Base-by-base conservation (phyloP, 2,797 vertebrate genomes). In the Dryobates pubescens region DNA sequence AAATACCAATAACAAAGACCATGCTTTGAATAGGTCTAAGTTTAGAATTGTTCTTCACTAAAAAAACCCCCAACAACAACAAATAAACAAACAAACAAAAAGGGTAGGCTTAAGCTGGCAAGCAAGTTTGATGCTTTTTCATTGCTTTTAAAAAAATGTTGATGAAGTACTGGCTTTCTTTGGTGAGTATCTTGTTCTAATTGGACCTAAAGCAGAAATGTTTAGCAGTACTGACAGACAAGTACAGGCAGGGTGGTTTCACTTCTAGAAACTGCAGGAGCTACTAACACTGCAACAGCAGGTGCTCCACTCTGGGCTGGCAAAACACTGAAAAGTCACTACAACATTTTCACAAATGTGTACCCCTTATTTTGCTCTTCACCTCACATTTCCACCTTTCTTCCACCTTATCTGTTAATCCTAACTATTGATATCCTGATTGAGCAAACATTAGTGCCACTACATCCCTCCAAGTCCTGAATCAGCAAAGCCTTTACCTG, bases 191-290 rank as follows among this genome's bases (percentile, higher is more conserved):
- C 23, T 58, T 36, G 63, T 49, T 89, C 70, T 56, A 89, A 83
- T 67, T 79, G 82, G 63, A n/a, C 30, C 2, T 3, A 57, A 67
- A 59, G 70, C 63, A 87, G 88, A 22, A 88, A 24, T 22, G 72
- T 69, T 90, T 78, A 90, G 86, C 89, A 38, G 57, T 4, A 73
- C 82, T 94, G 88, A 65, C 54, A 57, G 82, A 88, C 93, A 73
- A 89, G 76, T 17, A 8, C 86, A 65, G 86, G 53, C 92, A 85
- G 86, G 71, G 81, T 0, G 0, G 26, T 16, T 69, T 68, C 78
- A 64, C 64, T 73, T 7, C 26, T 13, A 16, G 82, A 34, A 91
- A 62, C 91, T 80, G 82, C 94, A 80, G 88, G 91, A 92, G 75
- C 72, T 64, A 4, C 79, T 61, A 81, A 7, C 54, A 22, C 71